These are phyloP conservation scores for Metellina segmentata DNA, from an alignment of 2,888 invertebrate species.

Conservation along the genomic window DNA sequence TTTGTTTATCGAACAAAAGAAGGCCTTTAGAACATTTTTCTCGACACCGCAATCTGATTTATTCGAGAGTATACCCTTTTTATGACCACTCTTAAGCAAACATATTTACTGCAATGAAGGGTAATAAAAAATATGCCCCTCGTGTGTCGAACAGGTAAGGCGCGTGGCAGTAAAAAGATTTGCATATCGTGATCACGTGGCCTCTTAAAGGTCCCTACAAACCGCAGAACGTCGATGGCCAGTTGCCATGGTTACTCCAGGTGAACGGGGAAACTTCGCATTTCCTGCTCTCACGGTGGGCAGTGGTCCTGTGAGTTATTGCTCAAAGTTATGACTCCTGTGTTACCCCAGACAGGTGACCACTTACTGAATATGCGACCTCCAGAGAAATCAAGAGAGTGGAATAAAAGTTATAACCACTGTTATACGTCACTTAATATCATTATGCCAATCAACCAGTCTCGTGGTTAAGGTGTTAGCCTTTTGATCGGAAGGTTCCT, in stretches of 20 bases:
- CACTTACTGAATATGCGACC: neutral
- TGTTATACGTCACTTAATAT: too few relatives aligned
- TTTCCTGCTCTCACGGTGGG: neutral
- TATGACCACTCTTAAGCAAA: conserved; percentile 54
- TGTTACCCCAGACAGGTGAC: neutral
- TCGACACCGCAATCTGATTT: conserved; percentile 55
- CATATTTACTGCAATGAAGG: conserved; percentile 61
- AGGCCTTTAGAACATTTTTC: conserved; percentile 24
- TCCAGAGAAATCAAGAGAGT: neutral
- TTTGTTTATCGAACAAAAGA: conserved; percentile 57
- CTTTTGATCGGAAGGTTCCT: too few relatives aligned
- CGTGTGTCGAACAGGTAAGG: conserved; percentile 32
- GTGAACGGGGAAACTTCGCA: neutral
- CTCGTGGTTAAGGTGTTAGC: too few relatives aligned
- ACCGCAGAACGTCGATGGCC: conserved; percentile 21
- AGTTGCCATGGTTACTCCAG: conserved; percentile 31
- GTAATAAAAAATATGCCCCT: conserved; percentile 33
- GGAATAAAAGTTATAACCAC: neutral
- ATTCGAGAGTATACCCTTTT: conserved; percentile 39
- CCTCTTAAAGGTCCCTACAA: conserved; percentile 43
- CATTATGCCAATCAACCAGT: too few relatives aligned
- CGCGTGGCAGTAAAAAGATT: conserved; percentile 67
- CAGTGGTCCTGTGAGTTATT: conserved; percentile 1
- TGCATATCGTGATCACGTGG: conserved; percentile 61
- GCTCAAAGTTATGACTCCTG: neutral